Evolutionary conservation across 2,113 vertebrate species (phyloP).

Genomic region (Regulus satrapa): DNA sequence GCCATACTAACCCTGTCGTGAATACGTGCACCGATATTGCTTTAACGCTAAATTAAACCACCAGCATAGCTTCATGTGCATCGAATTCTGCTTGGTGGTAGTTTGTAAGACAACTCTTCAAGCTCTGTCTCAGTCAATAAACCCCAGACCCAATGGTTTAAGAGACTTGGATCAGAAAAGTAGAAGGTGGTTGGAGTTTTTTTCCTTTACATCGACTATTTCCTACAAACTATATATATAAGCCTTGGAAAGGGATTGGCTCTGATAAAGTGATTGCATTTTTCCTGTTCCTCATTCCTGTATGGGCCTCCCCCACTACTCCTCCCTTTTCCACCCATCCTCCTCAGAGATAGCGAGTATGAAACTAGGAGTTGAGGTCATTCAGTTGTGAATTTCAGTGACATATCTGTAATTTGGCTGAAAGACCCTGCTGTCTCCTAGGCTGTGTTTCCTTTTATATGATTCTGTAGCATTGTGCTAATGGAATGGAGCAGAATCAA

Average conservation of each 20-base stretch:
- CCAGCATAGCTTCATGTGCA: too few relatives aligned
- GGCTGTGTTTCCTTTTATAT: not conserved
- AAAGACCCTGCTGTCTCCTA: not conserved
- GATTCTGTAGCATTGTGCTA: not conserved
- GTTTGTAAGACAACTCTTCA: not conserved
- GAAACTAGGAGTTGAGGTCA: not conserved
- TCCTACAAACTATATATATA: not conserved
- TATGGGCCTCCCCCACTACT: not conserved
- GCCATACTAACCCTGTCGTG: rapidly evolving
- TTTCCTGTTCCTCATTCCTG: conserved; percentile 63
- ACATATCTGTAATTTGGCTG: not conserved
- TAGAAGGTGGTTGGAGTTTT: not conserved
- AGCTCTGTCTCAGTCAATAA: not conserved
- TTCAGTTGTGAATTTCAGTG: not conserved
- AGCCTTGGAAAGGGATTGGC: not conserved
- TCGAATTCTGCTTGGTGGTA: not conserved
- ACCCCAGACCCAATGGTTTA: not conserved
- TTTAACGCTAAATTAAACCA: not conserved
- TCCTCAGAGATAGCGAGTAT: not conserved
- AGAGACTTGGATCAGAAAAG: not conserved
- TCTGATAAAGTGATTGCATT: conserved; percentile 8
- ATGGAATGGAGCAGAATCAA: not conserved
- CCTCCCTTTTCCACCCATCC: conserved; percentile 1
- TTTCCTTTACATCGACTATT: not conserved
- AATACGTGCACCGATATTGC: not conserved